A percentile compares a stretch with the other conserved stretches of the same genome.
phyloP scores from a whole-genome alignment of 2,888 invertebrate species.

The Ptychoptera albimana region DNA sequence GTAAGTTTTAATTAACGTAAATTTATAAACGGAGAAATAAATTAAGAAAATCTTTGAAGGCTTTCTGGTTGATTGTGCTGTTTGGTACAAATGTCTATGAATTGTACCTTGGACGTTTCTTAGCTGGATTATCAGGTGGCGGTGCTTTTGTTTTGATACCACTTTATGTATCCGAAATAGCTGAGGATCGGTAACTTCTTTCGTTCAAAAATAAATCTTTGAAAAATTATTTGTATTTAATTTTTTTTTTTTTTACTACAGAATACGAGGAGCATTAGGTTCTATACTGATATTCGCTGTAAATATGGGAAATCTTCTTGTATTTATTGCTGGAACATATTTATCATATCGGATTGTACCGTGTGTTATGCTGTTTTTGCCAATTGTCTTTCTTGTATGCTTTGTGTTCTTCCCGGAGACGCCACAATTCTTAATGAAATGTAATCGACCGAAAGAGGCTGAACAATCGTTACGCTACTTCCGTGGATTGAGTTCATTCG shows the following conservation, averaged over 20 bases:
- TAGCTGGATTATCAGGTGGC: slow-evolving; percentile 6
- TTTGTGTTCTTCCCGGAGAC: slow-evolving; percentile 26
- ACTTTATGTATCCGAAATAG: slow-evolving; percentile 9
- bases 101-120: slow-evolving; percentile 2
- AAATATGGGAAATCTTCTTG: too few relatives aligned
- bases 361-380: slow-evolving; percentile 15
- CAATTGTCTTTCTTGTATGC: slow-evolving; percentile 18
- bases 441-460: not conserved
- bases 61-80: not conserved
- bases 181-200: not conserved
- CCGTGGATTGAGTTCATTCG: too few relatives aligned
- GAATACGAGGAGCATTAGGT: too few relatives aligned
- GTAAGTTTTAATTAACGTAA: slow-evolving; percentile 12
- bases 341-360: slow-evolving; percentile 15
- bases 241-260: too few relatives aligned
- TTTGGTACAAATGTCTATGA: not conserved
- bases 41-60: too few relatives aligned
- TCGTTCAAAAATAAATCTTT: too few relatives aligned
- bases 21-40: not conserved
- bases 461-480: not conserved
- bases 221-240: too few relatives aligned
- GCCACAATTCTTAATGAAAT: slow-evolving; percentile 20
- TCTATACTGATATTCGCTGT: too few relatives aligned
- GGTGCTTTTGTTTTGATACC: slow-evolving; percentile 5
- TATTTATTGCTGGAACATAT: too few relatives aligned